These are phyloP conservation scores for Tribolium castaneum DNA, from an alignment of 1,140 invertebrate genomes.

Conservation along the genomic window DNA sequence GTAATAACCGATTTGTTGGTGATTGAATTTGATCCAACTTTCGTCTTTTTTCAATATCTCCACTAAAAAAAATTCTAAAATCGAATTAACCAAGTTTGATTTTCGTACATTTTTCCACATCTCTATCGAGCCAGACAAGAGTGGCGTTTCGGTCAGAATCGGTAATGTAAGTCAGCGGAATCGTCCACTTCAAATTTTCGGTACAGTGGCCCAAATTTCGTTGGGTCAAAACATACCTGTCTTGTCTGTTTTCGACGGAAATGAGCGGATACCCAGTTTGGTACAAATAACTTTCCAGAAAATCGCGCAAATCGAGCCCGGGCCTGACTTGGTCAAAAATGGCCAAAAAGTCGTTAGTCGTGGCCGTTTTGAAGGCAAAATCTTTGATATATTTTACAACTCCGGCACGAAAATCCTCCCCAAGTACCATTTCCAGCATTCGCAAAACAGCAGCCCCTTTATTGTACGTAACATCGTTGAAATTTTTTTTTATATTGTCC, in stretches of 20 bases:
- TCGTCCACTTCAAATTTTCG: slow-evolving; percentile 43
- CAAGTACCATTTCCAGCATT: slow-evolving; percentile 38
- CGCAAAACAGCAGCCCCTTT: slow-evolving; percentile 65
- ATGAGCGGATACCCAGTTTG: slow-evolving; percentile 44
- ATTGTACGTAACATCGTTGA: slow-evolving; percentile 87
- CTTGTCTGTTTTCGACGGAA: slow-evolving; percentile 10
- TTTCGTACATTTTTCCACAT: slow-evolving; percentile 31
- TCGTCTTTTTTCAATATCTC: slow-evolving; percentile 30
- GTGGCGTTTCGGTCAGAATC: slow-evolving; percentile 23
- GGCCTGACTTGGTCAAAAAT: slow-evolving; percentile 17
- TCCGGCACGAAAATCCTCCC: slow-evolving; percentile 25
- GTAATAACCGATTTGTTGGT: neutral
- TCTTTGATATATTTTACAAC: slow-evolving; percentile 31
- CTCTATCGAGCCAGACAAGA: slow-evolving; percentile 40
- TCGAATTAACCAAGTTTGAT: neutral
- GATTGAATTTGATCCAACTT: slow-evolving; percentile 43
- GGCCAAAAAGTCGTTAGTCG: slow-evolving; percentile 42
- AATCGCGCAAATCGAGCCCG: slow-evolving; percentile 2
- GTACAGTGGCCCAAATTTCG: neutral
- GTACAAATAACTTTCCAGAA: slow-evolving; percentile 45
- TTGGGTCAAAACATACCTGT: slow-evolving; percentile 35
- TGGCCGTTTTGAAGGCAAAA: slow-evolving; percentile 36
- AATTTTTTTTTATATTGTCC: slow-evolving; percentile 84
- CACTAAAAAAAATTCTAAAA: slow-evolving; percentile 27
- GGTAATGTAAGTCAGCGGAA: slow-evolving; percentile 43